Evolutionary conservation across 2,797 vertebrate species (phyloP).

Genomic region (Poecilia picta): DNA sequence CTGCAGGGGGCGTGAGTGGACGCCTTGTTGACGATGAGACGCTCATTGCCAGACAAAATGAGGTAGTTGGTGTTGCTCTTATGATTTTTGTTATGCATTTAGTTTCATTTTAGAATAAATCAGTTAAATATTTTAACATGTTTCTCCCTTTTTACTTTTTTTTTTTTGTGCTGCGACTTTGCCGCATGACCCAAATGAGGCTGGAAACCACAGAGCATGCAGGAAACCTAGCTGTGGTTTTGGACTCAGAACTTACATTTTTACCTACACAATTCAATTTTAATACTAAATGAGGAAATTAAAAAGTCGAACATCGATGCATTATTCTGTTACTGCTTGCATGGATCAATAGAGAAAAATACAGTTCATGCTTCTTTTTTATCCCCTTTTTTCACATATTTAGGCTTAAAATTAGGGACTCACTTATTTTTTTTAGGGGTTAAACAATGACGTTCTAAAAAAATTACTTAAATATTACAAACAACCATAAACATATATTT

Average conservation of each 20-base stretch:
- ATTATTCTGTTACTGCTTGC: background rate
- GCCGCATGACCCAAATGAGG: background rate
- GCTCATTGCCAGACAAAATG: background rate
- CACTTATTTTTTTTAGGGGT: background rate
- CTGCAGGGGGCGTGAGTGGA: slow-evolving; percentile 37
- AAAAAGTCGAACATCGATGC: background rate
- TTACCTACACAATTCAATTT: background rate
- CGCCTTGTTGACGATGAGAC: background rate
- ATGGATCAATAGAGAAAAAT: background rate
- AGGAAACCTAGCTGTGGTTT: background rate
- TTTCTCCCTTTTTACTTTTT: background rate
- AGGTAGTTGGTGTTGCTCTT: background rate
- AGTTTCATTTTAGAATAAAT: slow-evolving; percentile 12
- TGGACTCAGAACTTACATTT: background rate
- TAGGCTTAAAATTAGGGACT: background rate
- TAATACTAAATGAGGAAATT: background rate
- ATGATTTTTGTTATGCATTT: slow-evolving; percentile 21
- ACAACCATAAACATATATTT: background rate
- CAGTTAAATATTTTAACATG: background rate
- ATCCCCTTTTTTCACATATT: background rate
- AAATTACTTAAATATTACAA: background rate
- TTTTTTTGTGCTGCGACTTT: background rate
- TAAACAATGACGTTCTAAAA: background rate
- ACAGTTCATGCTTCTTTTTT: background rate
- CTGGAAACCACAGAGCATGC: background rate